Evolutionary conservation across 2,888 invertebrate genomes (phyloP).

Genomic region (Oscheius sp.): DNA sequence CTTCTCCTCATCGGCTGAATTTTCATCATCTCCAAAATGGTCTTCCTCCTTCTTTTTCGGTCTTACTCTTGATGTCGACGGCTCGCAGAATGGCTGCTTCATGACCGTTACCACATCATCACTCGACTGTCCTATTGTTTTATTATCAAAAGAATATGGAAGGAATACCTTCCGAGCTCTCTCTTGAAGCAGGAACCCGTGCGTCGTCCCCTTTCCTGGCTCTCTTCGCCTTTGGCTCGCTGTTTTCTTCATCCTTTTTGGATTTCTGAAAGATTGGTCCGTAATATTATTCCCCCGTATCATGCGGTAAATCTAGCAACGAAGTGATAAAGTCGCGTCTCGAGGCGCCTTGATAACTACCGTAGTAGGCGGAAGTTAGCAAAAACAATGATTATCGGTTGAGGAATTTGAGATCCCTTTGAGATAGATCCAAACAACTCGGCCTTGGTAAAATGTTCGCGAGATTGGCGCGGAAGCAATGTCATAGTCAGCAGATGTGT

Average conservation of each 20-base stretch:
- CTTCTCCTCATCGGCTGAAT: neutral
- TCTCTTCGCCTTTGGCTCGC: conserved; percentile 3
- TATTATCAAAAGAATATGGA: neutral
- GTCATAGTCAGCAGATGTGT: too few species aligned
- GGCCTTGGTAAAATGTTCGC: too few species aligned
- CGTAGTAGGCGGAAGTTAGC: neutral
- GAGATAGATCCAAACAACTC: too few species aligned
- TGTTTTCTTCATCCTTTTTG: neutral
- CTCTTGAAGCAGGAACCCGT: conserved; percentile 5
- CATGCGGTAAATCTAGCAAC: conserved; percentile 23
- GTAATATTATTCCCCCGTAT: neutral
- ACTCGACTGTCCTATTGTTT: neutral
- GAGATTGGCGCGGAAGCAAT: too few species aligned
- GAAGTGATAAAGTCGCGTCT: neutral
- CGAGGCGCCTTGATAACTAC: conserved; percentile 14
- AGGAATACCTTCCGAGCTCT: conserved; percentile 8
- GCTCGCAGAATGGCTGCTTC: neutral
- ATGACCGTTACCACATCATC: neutral
- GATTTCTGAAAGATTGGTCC: neutral
- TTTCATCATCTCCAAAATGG: neutral
- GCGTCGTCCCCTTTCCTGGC: conserved; percentile 8
- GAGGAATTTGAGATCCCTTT: too few species aligned
- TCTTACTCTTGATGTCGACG: neutral
- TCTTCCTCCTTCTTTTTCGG: neutral
- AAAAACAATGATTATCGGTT: too few species aligned